Evolutionary conservation across 1,140 invertebrate genomes (phyloP).

Genomic region (Macrobrachium rosenbergii): DNA sequence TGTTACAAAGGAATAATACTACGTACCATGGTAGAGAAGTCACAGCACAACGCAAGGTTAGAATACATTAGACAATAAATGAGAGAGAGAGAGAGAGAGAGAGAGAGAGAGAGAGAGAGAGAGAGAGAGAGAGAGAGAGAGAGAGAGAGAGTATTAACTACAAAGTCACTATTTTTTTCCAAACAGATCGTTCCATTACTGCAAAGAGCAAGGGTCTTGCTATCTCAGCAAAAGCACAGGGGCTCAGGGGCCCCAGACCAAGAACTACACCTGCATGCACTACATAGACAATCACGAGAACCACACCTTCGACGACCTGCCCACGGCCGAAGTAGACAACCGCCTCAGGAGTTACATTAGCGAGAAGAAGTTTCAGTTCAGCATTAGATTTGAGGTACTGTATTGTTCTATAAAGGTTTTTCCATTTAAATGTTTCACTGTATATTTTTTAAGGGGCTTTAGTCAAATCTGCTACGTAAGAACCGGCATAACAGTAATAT

Average conservation of each 20-base stretch:
- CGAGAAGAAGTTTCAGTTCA: constrained; percentile 36
- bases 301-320: constrained; percentile 49
- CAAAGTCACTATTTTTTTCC: background rate
- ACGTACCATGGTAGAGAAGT: too few relatives aligned
- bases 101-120: too few relatives aligned
- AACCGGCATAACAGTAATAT: too few relatives aligned
- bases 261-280: constrained; percentile 25
- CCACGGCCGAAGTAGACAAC: background rate
- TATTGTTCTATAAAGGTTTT: too few relatives aligned
- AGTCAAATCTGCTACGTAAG: too few relatives aligned
- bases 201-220: constrained; percentile 25
- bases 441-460: background rate
- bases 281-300: constrained; percentile 46
- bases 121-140: too few relatives aligned
- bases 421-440: background rate
- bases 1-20: too few relatives aligned
- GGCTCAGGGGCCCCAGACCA: constrained; percentile 32
- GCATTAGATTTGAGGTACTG: constrained; percentile 19
- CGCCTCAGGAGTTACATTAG: constrained; percentile 19
- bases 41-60: too few relatives aligned
- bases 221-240: constrained; percentile 34
- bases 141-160: too few relatives aligned
- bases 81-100: too few relatives aligned
- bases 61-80: too few relatives aligned
- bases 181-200: constrained; percentile 58